phyloP scores from a whole-genome alignment of 1,140 invertebrate genomes.

The Zaprionus davidi region DNA sequence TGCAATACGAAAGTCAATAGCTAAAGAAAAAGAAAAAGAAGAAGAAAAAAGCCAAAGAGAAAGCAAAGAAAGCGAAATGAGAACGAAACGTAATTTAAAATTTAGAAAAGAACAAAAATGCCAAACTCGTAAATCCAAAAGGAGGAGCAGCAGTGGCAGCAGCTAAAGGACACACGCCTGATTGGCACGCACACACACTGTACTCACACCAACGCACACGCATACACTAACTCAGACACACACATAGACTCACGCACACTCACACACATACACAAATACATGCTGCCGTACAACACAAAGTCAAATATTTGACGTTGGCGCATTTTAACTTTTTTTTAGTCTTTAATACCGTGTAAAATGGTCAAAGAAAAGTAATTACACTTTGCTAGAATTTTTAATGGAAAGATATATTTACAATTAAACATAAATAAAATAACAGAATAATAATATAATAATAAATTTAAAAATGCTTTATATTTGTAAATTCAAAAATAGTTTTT shows the following conservation, averaged over 20 bases:
- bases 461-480: no score
- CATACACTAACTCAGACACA: slow-evolving; percentile 14
- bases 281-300: slow-evolving; percentile 59
- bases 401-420: neutral
- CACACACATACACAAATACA: slow-evolving; percentile 21
- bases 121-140: slow-evolving; percentile 55
- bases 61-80: slow-evolving; percentile 25
- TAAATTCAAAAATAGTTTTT: no score
- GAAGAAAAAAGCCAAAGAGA: slow-evolving; percentile 17
- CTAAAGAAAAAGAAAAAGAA: slow-evolving; percentile 30
- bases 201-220: slow-evolving; percentile 34
- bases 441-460: no score
- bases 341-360: slow-evolving; percentile 3
- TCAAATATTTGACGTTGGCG: slow-evolving; percentile 77
- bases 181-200: slow-evolving; percentile 69
- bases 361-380: neutral
- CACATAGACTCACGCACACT: neutral
- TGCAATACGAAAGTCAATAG: slow-evolving; percentile 44
- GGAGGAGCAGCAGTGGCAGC: slow-evolving; percentile 32
- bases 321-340: slow-evolving; percentile 71
- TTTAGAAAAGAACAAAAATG: slow-evolving; percentile 66
- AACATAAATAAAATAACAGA: neutral
- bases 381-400: neutral
- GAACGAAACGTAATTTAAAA: slow-evolving; percentile 76
- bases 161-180: slow-evolving; percentile 71